A percentile compares a stretch with the other conserved stretches of the same genome.
Evolutionary conservation across 2,113 vertebrate genomes (phyloP).

Genomic region (Prolemur simus): DNA sequence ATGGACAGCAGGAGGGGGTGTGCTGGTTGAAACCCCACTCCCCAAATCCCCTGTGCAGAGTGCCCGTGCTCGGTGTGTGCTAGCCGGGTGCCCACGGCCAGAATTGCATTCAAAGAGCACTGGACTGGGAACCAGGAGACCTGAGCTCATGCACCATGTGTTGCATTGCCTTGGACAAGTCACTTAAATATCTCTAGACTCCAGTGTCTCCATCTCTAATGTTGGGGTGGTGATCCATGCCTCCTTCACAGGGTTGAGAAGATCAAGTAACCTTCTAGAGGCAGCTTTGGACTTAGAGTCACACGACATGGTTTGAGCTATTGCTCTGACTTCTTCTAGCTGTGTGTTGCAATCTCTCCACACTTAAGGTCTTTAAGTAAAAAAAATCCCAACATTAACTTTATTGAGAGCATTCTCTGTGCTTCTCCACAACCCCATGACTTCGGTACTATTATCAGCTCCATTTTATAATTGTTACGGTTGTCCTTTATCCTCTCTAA

Average conservation of each 20-base stretch:
- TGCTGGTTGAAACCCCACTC: not conserved
- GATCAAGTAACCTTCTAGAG: not conserved
- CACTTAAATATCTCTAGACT: not conserved
- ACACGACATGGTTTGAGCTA: not conserved
- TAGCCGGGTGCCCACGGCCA: too few relatives aligned
- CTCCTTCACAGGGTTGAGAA: not conserved
- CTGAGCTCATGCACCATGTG: not conserved
- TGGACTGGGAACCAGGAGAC: not conserved
- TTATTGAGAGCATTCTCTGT: not conserved
- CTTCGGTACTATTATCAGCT: not conserved
- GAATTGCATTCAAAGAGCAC: not conserved
- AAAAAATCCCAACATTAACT: not conserved
- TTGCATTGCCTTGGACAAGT: not conserved
- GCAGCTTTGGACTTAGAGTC: not conserved
- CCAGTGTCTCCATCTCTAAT: not conserved
- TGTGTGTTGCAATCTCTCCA: not conserved
- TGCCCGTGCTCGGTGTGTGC: not conserved
- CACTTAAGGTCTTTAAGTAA: not conserved
- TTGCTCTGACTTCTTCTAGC: not conserved
- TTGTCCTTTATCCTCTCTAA: not conserved
- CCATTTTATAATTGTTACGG: not conserved
- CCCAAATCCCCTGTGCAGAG: not conserved
- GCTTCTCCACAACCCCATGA: not conserved
- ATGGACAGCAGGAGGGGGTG: not conserved
- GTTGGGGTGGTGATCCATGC: not conserved